A percentile compares a stretch with the other conserved stretches of the same genome.
phyloP scores from a whole-genome alignment of 2,113 vertebrate species.

The Tichodroma muraria region DNA sequence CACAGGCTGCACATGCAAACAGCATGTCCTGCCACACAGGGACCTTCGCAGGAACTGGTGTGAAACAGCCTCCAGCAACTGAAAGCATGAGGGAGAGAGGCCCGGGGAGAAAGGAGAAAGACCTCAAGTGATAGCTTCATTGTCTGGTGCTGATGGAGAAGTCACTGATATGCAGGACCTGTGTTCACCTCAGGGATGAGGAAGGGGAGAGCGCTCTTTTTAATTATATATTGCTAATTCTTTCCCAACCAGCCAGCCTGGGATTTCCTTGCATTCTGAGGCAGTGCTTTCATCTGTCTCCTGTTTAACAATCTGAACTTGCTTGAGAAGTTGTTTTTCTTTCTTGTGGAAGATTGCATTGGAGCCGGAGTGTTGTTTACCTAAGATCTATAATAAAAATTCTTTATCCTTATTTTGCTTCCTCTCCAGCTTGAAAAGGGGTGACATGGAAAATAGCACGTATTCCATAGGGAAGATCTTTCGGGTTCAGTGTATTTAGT shows the following conservation, averaged over 20 bases:
- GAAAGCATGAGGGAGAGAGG: neutral
- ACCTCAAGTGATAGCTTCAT: neutral
- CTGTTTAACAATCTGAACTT: neutral
- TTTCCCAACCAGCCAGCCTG: neutral
- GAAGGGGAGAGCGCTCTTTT: slow-evolving; percentile 12
- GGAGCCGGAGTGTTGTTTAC: neutral
- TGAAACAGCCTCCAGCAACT: neutral
- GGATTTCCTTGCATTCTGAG: slow-evolving; percentile 31
- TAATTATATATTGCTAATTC: slow-evolving; percentile 18
- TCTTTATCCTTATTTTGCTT: neutral
- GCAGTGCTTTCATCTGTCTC: slow-evolving; percentile 20
- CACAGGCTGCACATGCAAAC: neutral
- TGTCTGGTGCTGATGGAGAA: neutral
- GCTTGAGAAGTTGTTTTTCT: slow-evolving; percentile 26
- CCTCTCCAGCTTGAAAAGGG: neutral
- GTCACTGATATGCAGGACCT: neutral
- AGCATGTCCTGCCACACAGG: neutral
- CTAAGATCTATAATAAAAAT: slow-evolving; percentile 1
- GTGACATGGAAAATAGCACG: neutral
- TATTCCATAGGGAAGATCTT: neutral
- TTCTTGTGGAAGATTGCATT: slow-evolving; percentile 11
- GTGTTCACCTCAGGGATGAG: neutral
- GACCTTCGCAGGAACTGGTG: neutral
- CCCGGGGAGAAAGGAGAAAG: neutral
- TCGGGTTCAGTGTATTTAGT: neutral